Conservation (phyloP, 2,888 invertebrate genomes). For the Sepiola atlantica region DNA sequence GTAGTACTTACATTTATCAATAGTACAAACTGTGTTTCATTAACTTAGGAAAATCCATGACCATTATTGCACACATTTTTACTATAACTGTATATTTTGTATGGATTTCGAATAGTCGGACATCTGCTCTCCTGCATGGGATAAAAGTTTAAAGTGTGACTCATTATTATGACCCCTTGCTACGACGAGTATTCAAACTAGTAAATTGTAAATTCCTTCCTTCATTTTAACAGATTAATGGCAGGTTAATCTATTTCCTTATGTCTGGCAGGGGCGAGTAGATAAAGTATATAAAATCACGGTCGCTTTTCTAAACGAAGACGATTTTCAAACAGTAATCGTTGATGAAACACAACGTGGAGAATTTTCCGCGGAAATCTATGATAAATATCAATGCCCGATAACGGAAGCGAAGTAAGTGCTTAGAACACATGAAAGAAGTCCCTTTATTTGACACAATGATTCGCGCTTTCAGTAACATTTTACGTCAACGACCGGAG, state of each 20-base stretch:
- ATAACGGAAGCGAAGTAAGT: background rate
- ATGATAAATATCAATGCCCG: background rate
- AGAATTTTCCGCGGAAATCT: background rate
- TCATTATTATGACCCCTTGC: too few relatives aligned
- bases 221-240: background rate
- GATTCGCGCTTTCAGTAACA: slow-evolving; percentile 15
- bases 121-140: too few relatives aligned
- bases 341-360: background rate
- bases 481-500: background rate
- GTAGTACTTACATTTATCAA: too few relatives aligned
- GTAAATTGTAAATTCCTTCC: background rate
- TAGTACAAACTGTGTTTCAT: too few relatives aligned
- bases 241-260: background rate
- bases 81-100: too few relatives aligned
- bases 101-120: too few relatives aligned
- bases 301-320: background rate
- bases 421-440: slow-evolving; percentile 8
- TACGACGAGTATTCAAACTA: too few relatives aligned
- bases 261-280: background rate
- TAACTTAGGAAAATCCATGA: too few relatives aligned
- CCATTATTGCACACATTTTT: too few relatives aligned
- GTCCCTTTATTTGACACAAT: background rate
- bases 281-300: background rate
- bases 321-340: background rate
- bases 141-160: too few relatives aligned